phyloP scores from a whole-genome alignment of 2,888 invertebrate genomes.

The Maniola hyperantus region DNA sequence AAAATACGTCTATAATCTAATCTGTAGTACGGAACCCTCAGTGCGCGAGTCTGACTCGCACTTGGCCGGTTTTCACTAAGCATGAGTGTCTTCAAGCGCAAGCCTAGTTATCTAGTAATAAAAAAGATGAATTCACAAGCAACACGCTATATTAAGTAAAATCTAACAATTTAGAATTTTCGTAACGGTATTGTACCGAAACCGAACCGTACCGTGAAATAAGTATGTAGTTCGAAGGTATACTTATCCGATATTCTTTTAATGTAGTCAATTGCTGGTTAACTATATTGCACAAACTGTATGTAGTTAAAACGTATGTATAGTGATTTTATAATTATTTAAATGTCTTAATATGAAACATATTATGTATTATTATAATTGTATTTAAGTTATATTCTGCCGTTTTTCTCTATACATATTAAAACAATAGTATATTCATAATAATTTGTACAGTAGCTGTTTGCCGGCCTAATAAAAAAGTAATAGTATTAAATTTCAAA shows the following conservation, averaged over 20 bases:
- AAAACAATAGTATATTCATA: neutral
- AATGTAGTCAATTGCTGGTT: slow-evolving; percentile 1
- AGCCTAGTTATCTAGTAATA: too few relatives aligned
- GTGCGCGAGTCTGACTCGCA: too few relatives aligned
- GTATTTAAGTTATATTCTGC: slow-evolving; percentile 20
- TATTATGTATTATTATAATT: slow-evolving; percentile 1
- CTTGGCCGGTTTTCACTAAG: too few relatives aligned
- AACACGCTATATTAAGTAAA: too few relatives aligned
- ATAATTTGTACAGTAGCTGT: slow-evolving; percentile 12
- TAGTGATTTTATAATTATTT: slow-evolving; percentile 28
- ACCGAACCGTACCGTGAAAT: neutral
- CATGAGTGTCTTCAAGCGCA: too few relatives aligned
- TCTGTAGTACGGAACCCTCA: too few relatives aligned
- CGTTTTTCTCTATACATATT: neutral
- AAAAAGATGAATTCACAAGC: too few relatives aligned
- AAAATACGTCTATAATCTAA: too few relatives aligned
- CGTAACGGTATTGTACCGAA: neutral
- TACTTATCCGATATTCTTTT: neutral
- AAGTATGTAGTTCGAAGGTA: neutral
- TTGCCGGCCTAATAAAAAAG: slow-evolving; percentile 18
- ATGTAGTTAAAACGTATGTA: slow-evolving; percentile 10
- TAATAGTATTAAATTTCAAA: neutral
- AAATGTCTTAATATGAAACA: slow-evolving; percentile 16
- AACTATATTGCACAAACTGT: slow-evolving; percentile 28
- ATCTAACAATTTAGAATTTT: too few relatives aligned